Conservation (phyloP, 2,113 vertebrate species). For the Pipa parva region DNA sequence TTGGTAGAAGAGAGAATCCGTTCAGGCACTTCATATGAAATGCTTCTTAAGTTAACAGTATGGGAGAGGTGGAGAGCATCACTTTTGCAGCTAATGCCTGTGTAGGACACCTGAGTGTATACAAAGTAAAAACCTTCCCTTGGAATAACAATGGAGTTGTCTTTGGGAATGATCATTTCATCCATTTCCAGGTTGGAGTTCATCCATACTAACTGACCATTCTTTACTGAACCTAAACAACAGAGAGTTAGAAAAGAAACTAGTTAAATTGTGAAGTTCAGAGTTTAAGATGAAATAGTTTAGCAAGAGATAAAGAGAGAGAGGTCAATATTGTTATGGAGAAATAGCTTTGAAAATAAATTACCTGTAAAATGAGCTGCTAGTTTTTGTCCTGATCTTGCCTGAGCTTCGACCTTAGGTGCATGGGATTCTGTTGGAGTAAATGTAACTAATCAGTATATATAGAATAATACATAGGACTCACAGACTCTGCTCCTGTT, state of each 20-base stretch:
- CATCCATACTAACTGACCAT: neutral
- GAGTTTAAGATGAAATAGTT: slow-evolving; percentile 19
- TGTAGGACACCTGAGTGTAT: slow-evolving; percentile 60
- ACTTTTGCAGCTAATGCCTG: slow-evolving; percentile 37
- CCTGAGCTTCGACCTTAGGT: neutral
- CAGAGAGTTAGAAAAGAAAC: neutral
- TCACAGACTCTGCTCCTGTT: too few species aligned
- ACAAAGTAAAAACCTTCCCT: slow-evolving; percentile 53
- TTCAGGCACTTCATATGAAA: slow-evolving; percentile 11
- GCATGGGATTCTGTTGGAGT: slow-evolving; percentile 18
- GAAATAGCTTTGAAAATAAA: neutral
- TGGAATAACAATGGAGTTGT: slow-evolving; percentile 51
- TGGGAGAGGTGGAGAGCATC: slow-evolving; percentile 46
- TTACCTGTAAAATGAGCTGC: slow-evolving; percentile 28
- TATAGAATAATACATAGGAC: too few species aligned
- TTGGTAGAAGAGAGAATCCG: slow-evolving; percentile 54
- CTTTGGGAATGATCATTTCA: slow-evolving; percentile 32
- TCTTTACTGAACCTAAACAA: too few species aligned
- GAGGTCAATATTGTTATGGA: neutral
- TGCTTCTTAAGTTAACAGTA: slow-evolving; percentile 19
- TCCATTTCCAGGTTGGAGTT: slow-evolving; percentile 14
- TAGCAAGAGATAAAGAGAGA: neutral
- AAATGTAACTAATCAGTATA: too few species aligned
- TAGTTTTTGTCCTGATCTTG: neutral
- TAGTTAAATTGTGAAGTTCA: neutral